These are phyloP conservation scores for Sericinus montela DNA, from an alignment of 2,888 invertebrate species.

Conservation along the genomic window DNA sequence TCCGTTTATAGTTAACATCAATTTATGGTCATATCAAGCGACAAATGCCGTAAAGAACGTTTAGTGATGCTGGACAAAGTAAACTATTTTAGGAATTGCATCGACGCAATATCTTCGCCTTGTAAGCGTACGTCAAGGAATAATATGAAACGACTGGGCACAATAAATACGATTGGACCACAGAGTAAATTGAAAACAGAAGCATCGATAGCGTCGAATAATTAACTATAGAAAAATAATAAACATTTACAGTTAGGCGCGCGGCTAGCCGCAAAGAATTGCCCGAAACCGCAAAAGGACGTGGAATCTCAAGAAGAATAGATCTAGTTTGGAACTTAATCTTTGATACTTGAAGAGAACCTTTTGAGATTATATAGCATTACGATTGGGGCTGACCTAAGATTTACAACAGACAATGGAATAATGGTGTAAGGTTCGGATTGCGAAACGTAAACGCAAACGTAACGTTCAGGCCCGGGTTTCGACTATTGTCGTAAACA, in stretches of 20 bases:
- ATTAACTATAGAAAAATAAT: conserved; percentile 3
- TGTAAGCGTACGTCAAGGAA: neutral
- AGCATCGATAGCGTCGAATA: neutral
- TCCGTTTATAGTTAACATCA: neutral
- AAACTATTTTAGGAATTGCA: conserved; percentile 1
- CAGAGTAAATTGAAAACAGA: conserved; percentile 1
- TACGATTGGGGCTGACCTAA: no score
- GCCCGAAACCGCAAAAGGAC: neutral
- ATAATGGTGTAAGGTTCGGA: no score
- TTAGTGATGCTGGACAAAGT: neutral
- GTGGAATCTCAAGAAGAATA: neutral
- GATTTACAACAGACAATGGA: no score
- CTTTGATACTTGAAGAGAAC: no score
- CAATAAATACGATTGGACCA: neutral
- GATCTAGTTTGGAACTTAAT: no score
- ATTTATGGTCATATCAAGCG: neutral
- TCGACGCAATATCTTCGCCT: neutral
- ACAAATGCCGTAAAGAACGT: neutral
- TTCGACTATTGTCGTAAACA: no score
- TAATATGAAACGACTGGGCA: neutral
- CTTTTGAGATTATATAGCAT: no score
- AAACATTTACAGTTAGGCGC: conserved; percentile 3
- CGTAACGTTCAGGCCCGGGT: no score
- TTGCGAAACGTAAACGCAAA: no score
- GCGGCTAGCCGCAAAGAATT: conserved; percentile 2